Evolutionary conservation across 2,888 invertebrate genomes (phyloP).

Genomic region (Drosophila macrospina): DNA sequence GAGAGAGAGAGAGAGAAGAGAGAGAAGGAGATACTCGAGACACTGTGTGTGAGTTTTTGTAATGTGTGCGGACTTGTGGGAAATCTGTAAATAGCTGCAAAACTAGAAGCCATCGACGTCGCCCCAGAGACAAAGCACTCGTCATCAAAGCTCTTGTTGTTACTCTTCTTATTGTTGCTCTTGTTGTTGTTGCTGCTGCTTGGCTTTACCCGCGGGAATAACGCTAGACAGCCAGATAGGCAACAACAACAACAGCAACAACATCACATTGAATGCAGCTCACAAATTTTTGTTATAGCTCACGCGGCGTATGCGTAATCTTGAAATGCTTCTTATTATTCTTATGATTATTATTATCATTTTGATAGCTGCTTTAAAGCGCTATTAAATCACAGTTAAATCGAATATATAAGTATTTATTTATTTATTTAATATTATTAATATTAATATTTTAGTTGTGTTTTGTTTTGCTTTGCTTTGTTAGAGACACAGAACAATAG

Average conservation of each 20-base stretch:
- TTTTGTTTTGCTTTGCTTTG: background rate
- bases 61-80: conserved; percentile 74
- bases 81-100: conserved; percentile 80
- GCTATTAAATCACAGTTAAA: conserved; percentile 2
- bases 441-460: background rate
- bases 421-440: conserved; percentile 4
- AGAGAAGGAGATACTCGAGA: conserved; percentile 29
- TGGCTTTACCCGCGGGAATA: conserved; percentile 42
- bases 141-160: conserved; percentile 52
- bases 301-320: conserved; percentile 74
- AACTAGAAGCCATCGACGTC: conserved; percentile 67
- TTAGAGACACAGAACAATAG: background rate
- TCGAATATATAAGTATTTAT: background rate
- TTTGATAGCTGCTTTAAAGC: conserved; percentile 27
- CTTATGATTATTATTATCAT: background rate
- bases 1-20: conserved; percentile 4
- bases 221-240: conserved; percentile 38
- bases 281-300: conserved; percentile 33
- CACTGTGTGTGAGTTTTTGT: conserved; percentile 34
- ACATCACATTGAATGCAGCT: conserved; percentile 24
- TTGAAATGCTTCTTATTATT: conserved; percentile 45
- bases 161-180: conserved; percentile 4
- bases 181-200: conserved; percentile 17
- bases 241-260: conserved; percentile 55
- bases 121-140: conserved; percentile 64